A percentile compares a stretch with the other conserved stretches of the same genome.
Conservation (phyloP, 2,113 vertebrate genomes). For the Australoheros scitulus region DNA sequence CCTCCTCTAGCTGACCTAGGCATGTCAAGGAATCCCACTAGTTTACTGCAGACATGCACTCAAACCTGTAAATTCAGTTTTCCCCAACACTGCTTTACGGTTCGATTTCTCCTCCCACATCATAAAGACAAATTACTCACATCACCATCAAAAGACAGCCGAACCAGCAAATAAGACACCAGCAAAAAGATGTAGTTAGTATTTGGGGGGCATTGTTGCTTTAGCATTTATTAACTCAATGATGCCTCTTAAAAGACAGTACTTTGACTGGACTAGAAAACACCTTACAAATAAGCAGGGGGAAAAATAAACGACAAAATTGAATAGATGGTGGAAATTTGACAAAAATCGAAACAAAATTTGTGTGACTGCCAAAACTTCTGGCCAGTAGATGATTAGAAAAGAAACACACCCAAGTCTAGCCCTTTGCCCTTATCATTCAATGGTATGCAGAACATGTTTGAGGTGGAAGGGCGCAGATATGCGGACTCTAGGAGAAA, state of each 20-base stretch:
- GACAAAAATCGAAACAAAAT: not conserved
- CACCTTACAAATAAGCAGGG: not conserved
- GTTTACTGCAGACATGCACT: not conserved
- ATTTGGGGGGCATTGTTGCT: too few relatives aligned
- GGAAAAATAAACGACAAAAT: not conserved
- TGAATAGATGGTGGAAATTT: not conserved
- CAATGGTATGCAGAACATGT: constrained; percentile 13
- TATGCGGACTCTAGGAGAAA: not conserved
- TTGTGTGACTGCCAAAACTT: not conserved
- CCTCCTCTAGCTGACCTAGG: too few relatives aligned
- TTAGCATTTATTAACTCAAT: too few relatives aligned
- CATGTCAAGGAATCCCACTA: not conserved
- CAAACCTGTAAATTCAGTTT: not conserved
- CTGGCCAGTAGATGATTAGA: not conserved
- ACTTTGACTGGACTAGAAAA: too few relatives aligned
- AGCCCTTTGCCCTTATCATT: constrained; percentile 10
- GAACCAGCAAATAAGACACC: too few relatives aligned
- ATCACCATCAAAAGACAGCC: too few relatives aligned
- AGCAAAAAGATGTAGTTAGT: too few relatives aligned
- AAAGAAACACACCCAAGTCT: constrained; percentile 1
- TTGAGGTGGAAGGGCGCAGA: not conserved
- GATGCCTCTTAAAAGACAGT: too few relatives aligned
- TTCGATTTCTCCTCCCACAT: too few relatives aligned
- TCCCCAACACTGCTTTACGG: not conserved
- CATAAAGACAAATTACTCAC: too few relatives aligned